Percentiles rank a stretch among this genome's conserved stretches.
phyloP scores from a whole-genome alignment of 2,797 vertebrate species.

The Gallirallus australis region DNA sequence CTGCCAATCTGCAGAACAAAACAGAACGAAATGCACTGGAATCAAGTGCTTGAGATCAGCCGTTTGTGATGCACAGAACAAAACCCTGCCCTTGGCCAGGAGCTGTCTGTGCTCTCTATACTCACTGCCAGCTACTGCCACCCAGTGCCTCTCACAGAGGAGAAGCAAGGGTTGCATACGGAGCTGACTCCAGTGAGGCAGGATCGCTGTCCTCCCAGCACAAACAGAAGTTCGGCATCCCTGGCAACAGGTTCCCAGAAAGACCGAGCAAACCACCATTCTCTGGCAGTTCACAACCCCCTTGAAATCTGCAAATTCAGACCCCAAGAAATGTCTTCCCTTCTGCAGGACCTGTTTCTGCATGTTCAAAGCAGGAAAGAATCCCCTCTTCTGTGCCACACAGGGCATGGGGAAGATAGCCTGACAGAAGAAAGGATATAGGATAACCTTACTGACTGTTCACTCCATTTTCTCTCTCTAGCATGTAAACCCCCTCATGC shows the following conservation, averaged over 20 bases:
- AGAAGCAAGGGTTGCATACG: background rate
- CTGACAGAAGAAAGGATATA: background rate
- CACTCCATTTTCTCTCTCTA: background rate
- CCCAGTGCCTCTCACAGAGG: background rate
- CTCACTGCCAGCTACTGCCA: background rate
- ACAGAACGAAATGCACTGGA: background rate
- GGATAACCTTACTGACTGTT: background rate
- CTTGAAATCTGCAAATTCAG: background rate
- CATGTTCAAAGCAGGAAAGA: background rate
- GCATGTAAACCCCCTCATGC: background rate
- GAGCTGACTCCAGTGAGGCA: background rate
- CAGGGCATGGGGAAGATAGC: background rate
- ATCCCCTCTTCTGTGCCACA: background rate
- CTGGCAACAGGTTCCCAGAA: background rate
- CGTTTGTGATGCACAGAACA: background rate
- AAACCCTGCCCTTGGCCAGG: background rate
- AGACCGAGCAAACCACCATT: background rate
- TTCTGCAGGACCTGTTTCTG: background rate
- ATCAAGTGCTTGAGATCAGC: background rate
- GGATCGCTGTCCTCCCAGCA: background rate
- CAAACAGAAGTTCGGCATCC: background rate
- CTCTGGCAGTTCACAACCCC: background rate
- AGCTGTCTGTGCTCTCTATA: background rate
- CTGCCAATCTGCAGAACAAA: conserved; percentile 71
- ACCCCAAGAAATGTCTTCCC: background rate